A percentile compares a stretch with the other conserved stretches of the same genome.
These are phyloP conservation scores for Ptychoptera contaminata DNA, from an alignment of 2,888 invertebrate genomes.

Conservation along the genomic window DNA sequence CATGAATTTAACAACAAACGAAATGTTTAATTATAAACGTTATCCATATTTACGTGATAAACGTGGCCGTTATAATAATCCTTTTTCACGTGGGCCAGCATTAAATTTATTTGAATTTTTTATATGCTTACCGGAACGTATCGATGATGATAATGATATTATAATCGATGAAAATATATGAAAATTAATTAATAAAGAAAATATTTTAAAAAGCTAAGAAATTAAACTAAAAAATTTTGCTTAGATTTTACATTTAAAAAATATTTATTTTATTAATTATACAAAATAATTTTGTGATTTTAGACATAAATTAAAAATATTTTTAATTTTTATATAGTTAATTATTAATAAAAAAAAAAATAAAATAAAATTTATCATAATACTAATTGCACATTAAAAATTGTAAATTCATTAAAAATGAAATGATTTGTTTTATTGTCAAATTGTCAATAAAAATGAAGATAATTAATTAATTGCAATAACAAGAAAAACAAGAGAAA, in stretches of 20 bases:
- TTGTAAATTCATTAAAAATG: too few relatives aligned
- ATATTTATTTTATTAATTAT: too few relatives aligned
- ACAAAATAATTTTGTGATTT: background rate
- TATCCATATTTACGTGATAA: constrained; percentile 82
- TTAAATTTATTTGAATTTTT: constrained; percentile 82
- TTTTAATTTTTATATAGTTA: too few relatives aligned
- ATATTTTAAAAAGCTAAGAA: background rate
- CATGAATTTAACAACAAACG: constrained; percentile 88
- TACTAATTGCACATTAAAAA: too few relatives aligned
- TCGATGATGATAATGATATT: constrained; percentile 53
- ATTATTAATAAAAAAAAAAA: too few relatives aligned
- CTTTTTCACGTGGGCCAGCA: constrained; percentile 77
- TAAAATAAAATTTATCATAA: too few relatives aligned
- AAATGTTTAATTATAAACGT: constrained; percentile 86
- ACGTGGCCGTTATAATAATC: constrained; percentile 76
- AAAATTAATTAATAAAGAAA: constrained; percentile 12
- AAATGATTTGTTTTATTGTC: too few relatives aligned
- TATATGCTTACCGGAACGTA: constrained; percentile 63
- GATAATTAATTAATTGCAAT: too few relatives aligned
- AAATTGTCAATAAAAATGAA: too few relatives aligned
- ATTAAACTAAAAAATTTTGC: background rate
- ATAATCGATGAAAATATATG: constrained; percentile 46
- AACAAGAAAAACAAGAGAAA: too few relatives aligned
- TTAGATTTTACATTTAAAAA: too few relatives aligned
- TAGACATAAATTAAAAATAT: background rate